Base-by-base conservation (phyloP, 2,888 invertebrate genomes). In the Philaethria dido region DNA sequence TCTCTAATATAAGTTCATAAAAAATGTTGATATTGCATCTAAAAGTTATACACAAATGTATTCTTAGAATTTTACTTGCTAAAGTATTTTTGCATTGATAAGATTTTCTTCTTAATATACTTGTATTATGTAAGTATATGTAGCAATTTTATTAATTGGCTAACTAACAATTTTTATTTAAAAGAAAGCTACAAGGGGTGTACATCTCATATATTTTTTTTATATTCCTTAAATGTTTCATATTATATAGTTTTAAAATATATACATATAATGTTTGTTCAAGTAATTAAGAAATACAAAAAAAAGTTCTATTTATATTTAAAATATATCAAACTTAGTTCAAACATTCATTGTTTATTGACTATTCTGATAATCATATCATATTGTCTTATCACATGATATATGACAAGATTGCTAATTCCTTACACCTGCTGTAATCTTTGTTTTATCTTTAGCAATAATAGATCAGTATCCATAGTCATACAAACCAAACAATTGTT, bases 401-500 rank as follows among this genome's bases (percentile, higher is more conserved):
- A 33, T 22, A 44, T 54, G 42, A 44, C 44, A 33, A 44, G 47
- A 57, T 44, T 57, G 18, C 16, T 22, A 57, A 22, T 36, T 62
- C 22, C 25, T 57, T 4, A 39, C 64, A 50, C 39, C 25, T 61
- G 47, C 39, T 33, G 47, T 47, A 52, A 64, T 64, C 47, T 64
- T 47, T 47, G n/a, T 57, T 47, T n/a, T 47, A 64, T 39, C 20
- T 25, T 18, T 22, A 20, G 16, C n/a, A 36, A 66, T 50, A 59
- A 62, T 13, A 39, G 62, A 52, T 57, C 16, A 47, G 22, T 60
- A 60, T 44, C 0, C 6, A 16, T 29, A 45, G 11, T 29, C 3
- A 2, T 45, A 29, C n/a, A 6, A 2, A 45, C 16, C 6, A 18
- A 29, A 44, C 16, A 42, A 42, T 25, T 39, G 11, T 14, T 39